Evolutionary conservation across 1,140 invertebrate species (phyloP).

Genomic region (Caerostris extrusa): DNA sequence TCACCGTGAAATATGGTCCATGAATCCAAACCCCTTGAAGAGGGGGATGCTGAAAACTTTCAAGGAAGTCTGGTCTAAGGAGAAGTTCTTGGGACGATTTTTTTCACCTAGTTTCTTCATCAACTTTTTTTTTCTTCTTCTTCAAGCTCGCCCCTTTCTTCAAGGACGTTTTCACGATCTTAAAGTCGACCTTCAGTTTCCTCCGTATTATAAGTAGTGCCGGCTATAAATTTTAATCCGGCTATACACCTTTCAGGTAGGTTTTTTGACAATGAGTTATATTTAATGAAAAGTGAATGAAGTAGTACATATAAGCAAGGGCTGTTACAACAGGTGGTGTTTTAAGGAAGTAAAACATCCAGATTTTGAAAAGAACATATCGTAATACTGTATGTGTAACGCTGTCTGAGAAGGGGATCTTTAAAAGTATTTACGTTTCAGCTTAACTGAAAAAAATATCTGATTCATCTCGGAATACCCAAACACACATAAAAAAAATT

Average conservation of each 20-base stretch:
- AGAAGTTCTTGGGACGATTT: conserved; percentile 30
- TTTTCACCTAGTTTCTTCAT: conserved; percentile 28
- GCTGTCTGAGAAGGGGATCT: not conserved
- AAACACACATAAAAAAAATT: no score
- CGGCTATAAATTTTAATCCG: conserved; percentile 30
- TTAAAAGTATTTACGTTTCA: no score
- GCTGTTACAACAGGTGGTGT: not conserved
- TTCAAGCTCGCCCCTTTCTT: conserved; percentile 4
- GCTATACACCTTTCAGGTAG: conserved; percentile 30
- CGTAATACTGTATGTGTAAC: not conserved
- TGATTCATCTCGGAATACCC: no score
- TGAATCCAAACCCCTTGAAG: conserved; percentile 47
- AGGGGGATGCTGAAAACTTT: conserved; percentile 1
- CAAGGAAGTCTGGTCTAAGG: conserved; percentile 73
- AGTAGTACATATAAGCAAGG: not conserved
- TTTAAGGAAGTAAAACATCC: not conserved
- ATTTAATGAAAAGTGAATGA: conserved; percentile 21
- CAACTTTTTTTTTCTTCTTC: conserved; percentile 1
- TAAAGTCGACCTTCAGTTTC: conserved; percentile 62
- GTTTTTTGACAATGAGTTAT: conserved; percentile 23
- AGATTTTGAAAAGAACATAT: not conserved
- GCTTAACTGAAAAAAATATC: no score
- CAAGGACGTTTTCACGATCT: conserved; percentile 72
- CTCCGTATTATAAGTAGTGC: conserved; percentile 5
- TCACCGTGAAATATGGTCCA: conserved; percentile 71